Evolutionary conservation across 1,140 invertebrate genomes (phyloP).

Genomic region (Maniola jurtina): DNA sequence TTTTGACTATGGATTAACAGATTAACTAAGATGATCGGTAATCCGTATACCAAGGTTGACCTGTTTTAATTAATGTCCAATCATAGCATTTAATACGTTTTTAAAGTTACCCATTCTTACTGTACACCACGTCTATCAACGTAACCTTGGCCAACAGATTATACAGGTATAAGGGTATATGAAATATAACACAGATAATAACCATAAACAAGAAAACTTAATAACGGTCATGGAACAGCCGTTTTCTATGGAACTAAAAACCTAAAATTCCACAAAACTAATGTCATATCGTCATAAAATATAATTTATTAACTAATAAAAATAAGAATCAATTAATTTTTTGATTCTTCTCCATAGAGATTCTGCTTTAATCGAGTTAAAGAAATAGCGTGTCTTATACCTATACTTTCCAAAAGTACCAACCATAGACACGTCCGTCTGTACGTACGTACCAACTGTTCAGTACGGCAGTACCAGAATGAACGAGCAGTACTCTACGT

Average conservation of each 20-base stretch:
- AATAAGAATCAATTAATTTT: constrained; percentile 16
- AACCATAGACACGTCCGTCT: no score
- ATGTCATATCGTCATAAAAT: constrained; percentile 29
- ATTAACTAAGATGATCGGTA: no score
- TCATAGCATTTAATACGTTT: no score
- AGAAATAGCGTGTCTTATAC: background rate
- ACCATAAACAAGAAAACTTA: constrained; percentile 65
- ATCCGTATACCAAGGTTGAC: no score
- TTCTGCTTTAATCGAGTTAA: constrained; percentile 5
- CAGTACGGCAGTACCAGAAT: no score
- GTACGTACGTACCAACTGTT: no score
- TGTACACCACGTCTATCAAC: constrained; percentile 9
- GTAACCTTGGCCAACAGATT: constrained; percentile 17
- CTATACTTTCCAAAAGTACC: no score
- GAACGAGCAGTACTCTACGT: no score
- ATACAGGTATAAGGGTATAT: no score
- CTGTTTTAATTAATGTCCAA: no score
- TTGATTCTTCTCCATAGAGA: constrained; percentile 21
- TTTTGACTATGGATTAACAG: no score
- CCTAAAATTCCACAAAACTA: constrained; percentile 37
- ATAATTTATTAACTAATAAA: constrained; percentile 21
- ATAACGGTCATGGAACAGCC: constrained; percentile 38
- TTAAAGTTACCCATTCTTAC: no score
- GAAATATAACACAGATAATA: constrained; percentile 45
- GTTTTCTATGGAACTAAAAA: constrained; percentile 26